Conservation (phyloP, 2,888 invertebrate genomes). For the Amblyjoppa proteus region DNA sequence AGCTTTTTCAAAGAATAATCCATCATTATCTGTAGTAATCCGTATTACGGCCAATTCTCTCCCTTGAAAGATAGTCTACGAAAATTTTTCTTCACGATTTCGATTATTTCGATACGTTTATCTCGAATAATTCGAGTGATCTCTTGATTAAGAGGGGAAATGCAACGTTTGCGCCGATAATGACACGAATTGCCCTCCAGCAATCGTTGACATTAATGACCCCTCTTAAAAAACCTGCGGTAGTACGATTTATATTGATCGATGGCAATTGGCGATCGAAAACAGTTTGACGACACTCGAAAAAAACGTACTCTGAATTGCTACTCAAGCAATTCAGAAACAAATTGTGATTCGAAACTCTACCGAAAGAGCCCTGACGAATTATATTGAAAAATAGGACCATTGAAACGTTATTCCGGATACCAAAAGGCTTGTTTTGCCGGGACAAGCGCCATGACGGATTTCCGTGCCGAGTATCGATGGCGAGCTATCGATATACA, state of each 20-base stretch:
- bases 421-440: constrained; percentile 19
- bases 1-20: no score
- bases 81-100: no score
- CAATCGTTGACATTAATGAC: not conserved
- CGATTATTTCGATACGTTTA: no score
- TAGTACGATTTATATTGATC: not conserved
- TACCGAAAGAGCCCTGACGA: not conserved
- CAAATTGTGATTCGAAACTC: constrained; percentile 14
- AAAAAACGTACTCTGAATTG: not conserved
- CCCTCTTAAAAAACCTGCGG: not conserved
- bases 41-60: no score
- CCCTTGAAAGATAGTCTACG: no score
- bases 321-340: not conserved
- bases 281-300: not conserved
- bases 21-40: no score
- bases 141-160: no score
- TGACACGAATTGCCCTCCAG: not conserved
- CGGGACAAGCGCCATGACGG: not conserved
- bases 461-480: not conserved
- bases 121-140: no score
- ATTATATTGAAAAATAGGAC: constrained; percentile 2
- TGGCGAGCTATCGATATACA: not conserved
- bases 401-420: constrained; percentile 20
- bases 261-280: not conserved
- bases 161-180: not conserved